Percentiles rank a stretch among this genome's conserved stretches.
Evolutionary conservation across 1,140 invertebrate genomes (phyloP).

Genomic region (Pogonognathellus flavescens): DNA sequence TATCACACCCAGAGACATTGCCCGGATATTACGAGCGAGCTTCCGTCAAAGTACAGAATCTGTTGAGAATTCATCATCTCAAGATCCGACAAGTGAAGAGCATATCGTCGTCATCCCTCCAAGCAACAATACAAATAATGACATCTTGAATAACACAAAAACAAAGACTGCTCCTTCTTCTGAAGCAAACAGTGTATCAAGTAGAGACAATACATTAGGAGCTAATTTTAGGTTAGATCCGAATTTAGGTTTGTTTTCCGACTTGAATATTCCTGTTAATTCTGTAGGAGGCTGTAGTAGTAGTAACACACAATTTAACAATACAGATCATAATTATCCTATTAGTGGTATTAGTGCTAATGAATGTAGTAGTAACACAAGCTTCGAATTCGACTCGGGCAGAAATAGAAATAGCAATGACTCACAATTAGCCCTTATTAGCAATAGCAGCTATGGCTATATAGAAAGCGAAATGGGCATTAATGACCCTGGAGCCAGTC

Average conservation of each 20-base stretch:
- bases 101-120: conserved; percentile 31
- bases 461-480: conserved; percentile 7
- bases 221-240: conserved; percentile 33
- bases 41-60: conserved; percentile 56
- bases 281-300: background rate
- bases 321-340: conserved; percentile 21
- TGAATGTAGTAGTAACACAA: conserved; percentile 12
- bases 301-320: background rate
- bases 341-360: conserved; percentile 27
- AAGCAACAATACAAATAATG: background rate
- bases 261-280: conserved; percentile 1
- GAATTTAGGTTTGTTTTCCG: conserved; percentile 20
- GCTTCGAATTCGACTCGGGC: conserved; percentile 29
- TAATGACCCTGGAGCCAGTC: background rate
- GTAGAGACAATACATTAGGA: conserved; percentile 9
- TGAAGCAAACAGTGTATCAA: background rate
- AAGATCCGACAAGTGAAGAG: background rate
- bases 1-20: conserved; percentile 66
- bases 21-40: conserved; percentile 64
- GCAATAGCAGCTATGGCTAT: conserved; percentile 32
- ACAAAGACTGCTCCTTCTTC: conserved; percentile 25
- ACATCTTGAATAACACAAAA: background rate
- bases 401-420: conserved; percentile 61
- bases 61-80: background rate
- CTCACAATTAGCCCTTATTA: conserved; percentile 59